phyloP scores from a whole-genome alignment of 2,113 vertebrate genomes.

The Panthera uncia region DNA sequence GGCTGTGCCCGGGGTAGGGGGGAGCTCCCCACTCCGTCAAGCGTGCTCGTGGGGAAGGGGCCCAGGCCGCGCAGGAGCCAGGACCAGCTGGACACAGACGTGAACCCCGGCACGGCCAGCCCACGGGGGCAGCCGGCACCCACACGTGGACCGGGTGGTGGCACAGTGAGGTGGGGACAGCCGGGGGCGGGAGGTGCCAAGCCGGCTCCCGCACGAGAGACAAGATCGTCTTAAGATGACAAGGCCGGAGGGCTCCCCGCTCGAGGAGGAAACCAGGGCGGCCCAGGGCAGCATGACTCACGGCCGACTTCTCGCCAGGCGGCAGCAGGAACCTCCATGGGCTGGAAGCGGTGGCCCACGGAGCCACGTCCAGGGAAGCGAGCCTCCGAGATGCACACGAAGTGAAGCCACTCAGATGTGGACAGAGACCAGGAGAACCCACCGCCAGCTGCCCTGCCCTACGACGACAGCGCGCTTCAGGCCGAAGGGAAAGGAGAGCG shows the following conservation, averaged over 20 bases:
- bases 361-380: too few relatives aligned
- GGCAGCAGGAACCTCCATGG: neutral
- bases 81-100: neutral
- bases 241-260: neutral
- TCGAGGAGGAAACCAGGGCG: neutral
- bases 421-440: neutral
- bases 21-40: neutral
- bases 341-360: rapidly evolving
- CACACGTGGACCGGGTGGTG: neutral
- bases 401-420: neutral
- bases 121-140: neutral
- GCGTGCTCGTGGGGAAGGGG: neutral
- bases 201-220: neutral
- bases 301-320: rapidly evolving
- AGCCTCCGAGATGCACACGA: neutral
- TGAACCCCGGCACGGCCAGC: neutral
- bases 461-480: rapidly evolving
- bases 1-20: neutral
- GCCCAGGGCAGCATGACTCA: too few relatives aligned
- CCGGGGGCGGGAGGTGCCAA: neutral
- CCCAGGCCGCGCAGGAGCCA: neutral
- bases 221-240: neutral
- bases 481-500: rapidly evolving
- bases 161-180: neutral
- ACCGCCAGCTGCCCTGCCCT: too few relatives aligned